phyloP scores from a whole-genome alignment of 2,888 invertebrate genomes.

The Phlogophora meticulosa region DNA sequence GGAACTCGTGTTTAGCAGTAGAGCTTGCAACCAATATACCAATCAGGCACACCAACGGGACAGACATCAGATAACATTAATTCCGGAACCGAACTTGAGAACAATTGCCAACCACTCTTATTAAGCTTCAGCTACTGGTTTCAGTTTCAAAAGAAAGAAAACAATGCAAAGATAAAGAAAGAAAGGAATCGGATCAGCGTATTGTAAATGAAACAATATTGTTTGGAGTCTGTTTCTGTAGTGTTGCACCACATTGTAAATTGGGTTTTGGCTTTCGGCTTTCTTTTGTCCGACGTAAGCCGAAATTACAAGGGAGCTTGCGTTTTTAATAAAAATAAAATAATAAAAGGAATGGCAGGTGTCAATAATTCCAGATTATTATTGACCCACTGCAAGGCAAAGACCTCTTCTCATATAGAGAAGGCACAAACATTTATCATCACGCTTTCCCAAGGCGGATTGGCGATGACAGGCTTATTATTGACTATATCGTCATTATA shows the following conservation, averaged over 20 bases:
- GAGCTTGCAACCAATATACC: too few species aligned
- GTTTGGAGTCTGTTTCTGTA: conserved; percentile 28
- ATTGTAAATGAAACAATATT: conserved; percentile 38
- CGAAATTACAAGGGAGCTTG: conserved; percentile 23
- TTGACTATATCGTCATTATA: too few species aligned
- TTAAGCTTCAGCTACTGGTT: conserved; percentile 17
- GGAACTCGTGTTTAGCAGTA: too few species aligned
- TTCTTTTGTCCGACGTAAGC: conserved; percentile 1
- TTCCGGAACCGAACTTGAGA: neutral
- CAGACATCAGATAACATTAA: neutral
- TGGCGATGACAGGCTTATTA: too few species aligned
- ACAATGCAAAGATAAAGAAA: conserved; percentile 20
- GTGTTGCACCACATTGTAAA: conserved; percentile 27
- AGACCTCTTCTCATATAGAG: too few species aligned
- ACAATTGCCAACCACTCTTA: conserved; percentile 26
- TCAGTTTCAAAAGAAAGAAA: conserved; percentile 34
- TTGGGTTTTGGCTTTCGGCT: conserved; percentile 39
- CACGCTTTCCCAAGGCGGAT: too few species aligned
- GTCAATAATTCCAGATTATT: too few species aligned
- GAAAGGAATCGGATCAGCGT: conserved; percentile 30
- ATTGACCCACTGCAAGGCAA: too few species aligned
- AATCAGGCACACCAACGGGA: neutral
- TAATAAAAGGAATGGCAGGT: neutral
- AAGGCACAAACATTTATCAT: too few species aligned
- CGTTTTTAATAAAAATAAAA: neutral